These are phyloP conservation scores for Brassicogethes aeneus DNA, from an alignment of 2,888 invertebrate species.

Conservation along the genomic window DNA sequence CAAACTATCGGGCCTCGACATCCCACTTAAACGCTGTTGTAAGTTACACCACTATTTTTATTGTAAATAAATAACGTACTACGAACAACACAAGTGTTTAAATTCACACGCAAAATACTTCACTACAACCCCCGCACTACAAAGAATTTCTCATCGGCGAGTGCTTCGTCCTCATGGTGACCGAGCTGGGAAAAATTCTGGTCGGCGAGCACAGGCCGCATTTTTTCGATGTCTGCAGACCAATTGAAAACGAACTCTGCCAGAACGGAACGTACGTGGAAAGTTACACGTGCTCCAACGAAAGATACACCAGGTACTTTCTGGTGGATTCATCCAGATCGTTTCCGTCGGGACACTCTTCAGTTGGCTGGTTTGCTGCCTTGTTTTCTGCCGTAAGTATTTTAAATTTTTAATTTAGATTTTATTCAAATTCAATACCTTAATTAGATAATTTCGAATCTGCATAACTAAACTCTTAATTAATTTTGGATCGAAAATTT, in stretches of 20 bases:
- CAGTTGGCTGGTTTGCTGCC: constrained; percentile 58
- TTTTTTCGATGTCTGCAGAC: constrained; percentile 64
- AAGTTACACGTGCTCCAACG: constrained; percentile 57
- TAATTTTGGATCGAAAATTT: too few species aligned
- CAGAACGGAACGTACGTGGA: constrained; percentile 51
- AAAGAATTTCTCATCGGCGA: constrained; percentile 55
- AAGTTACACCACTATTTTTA: too few species aligned
- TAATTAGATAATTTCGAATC: too few species aligned
- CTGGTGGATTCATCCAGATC: constrained; percentile 58
- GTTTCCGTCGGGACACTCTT: constrained; percentile 72
- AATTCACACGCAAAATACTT: too few species aligned
- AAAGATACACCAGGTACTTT: constrained; percentile 45
- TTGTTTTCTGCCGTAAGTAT: constrained; percentile 54
- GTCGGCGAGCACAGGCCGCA: constrained; percentile 63
- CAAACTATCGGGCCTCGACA: too few species aligned
- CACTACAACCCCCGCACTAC: too few species aligned
- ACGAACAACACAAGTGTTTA: too few species aligned
- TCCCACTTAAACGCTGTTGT: too few species aligned
- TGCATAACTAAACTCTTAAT: too few species aligned
- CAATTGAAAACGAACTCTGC: constrained; percentile 56
- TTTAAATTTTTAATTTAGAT: too few species aligned
- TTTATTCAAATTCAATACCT: too few species aligned
- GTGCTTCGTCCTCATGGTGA: constrained; percentile 50
- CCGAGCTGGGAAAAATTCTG: constrained; percentile 56
- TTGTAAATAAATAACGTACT: too few species aligned